Conservation (phyloP, 2,797 vertebrate genomes). For the Clarias fuscus region DNA sequence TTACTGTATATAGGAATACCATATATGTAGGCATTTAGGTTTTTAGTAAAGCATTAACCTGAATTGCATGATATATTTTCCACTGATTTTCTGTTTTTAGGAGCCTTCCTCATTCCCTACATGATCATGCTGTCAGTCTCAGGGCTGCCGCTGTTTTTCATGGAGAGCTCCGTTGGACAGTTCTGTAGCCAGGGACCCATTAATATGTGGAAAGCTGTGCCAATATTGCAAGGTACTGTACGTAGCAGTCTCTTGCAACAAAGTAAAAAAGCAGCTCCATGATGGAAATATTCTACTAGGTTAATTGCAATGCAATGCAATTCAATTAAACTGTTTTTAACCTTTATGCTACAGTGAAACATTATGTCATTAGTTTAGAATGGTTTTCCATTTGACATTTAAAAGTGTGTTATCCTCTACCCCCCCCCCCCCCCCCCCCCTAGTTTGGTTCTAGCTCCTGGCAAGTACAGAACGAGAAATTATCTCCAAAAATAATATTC, state of each 20-base stretch:
- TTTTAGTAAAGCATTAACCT: background rate
- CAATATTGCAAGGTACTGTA: slow-evolving; percentile 71
- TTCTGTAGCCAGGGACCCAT: slow-evolving; percentile 80
- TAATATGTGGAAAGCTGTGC: slow-evolving; percentile 73
- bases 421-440: too few species aligned
- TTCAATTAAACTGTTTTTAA: background rate
- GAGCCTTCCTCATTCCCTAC: slow-evolving; percentile 77
- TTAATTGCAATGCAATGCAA: background rate
- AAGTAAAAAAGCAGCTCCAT: background rate
- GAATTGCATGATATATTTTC: background rate
- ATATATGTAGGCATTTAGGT: too few species aligned
- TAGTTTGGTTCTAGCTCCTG: background rate
- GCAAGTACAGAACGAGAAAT: background rate
- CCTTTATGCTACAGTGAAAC: background rate
- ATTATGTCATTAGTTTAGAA: background rate
- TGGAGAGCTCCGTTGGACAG: slow-evolving; percentile 76
- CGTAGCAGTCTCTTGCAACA: background rate
- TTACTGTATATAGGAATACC: too few species aligned
- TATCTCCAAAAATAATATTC: background rate
- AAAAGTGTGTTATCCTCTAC: background rate
- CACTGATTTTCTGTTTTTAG: slow-evolving; percentile 49
- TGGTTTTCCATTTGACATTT: background rate
- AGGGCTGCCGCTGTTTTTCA: slow-evolving; percentile 75
- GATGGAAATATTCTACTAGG: background rate
- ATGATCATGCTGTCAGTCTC: slow-evolving; percentile 70